Base-by-base conservation (phyloP, 2,113 vertebrate genomes). In the Lethenteron reissneri region DNA sequence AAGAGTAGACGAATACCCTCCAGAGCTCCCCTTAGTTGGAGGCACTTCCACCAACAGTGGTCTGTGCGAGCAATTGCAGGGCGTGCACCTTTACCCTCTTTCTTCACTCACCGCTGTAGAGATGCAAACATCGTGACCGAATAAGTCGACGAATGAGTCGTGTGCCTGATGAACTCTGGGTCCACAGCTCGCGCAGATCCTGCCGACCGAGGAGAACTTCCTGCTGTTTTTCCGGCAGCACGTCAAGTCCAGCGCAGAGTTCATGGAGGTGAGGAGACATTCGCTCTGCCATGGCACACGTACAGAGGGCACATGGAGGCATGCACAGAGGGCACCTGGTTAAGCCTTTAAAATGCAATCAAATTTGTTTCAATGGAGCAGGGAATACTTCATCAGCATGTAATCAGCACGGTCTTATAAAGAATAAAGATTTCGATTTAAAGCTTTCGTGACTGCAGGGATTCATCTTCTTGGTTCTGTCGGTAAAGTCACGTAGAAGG, bases 171-270 rank as follows among this genome's bases (percentile, higher is more conserved):
- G 59, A 79, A 70, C 69, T 59, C 60, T 57, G n/a, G 56, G 71
- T 73, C 77, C 7, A 0, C 76, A 97, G 92, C 78, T 97, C 80
- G 92, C 92, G 57, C 90, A 95, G 83, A 88, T 97, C 81, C 83
- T 97, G 71, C 92, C 92, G 2, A 91, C 92, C 0, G 92, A 97
- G 74, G 90, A 97, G 82, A 95, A 92, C 79, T 97, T 97, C 77
- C 83, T 97, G 70, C 81, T 97, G 69, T 95, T 86, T 79, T 97
- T 97, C 82, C 81, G 92, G 73, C 87, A 94, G 77, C 90, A 90
- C 12, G 87, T 95, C 72, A 83, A 90, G 73, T 95, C 92, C 83
- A 97, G 90, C 58, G 71, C 81, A 0, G 87, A 95, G 76, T 97
- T 97, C 73, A 97, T 97, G 92, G 82, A 87, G 80, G 92, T 97